Base-by-base conservation (phyloP, 2,113 vertebrate species). In the Tenebrosternarchus preto region DNA sequence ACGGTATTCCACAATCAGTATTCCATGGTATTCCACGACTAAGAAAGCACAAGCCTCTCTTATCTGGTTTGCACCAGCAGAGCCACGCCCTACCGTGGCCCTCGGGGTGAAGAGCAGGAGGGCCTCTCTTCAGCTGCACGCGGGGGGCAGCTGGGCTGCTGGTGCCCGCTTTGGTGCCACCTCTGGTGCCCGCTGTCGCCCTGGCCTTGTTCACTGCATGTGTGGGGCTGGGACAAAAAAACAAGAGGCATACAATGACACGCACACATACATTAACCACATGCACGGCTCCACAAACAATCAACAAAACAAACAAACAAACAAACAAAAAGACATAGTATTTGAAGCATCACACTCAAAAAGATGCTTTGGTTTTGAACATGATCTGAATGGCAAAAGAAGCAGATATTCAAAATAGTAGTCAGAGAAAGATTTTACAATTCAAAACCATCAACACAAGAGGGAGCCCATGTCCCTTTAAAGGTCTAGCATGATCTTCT, bases 181-280 rank as follows among this genome's bases (percentile, higher is more conserved):
- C 88, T 90, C 93, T 96, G 85, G 95, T 95, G 81, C 87, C 72
- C 80, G 85, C 78, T 78, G 87, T 90, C 50, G 83, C 81, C 77
- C 91, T 91, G 79, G 87, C 86, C 78, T 95, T 95, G 84, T 67
- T 88, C 16, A 89, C 1, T 82, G 94, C 97, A 88, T 90, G 95
- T 66, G 91, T 88, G 29, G 89, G 78, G 87, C 96, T 98, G 87
- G 22, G 24, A 74, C 66, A 17, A 78, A 83, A 27, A 60, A 70
- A 69, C 22, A 73, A 69, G 16, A 76, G 3, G 5, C 6, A 59
- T 29, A 64, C 0, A 53, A 11, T 1, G 5, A 5, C 39, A 46
- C 1, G 39, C 5, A 46, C 36, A 36, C 36, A 36, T n/a, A n/a
- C 2, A 6, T 36, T 36, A 36, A 36, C 33, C 33, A 36, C 33